phyloP scores from a whole-genome alignment of 1,140 invertebrate genomes.

The Aphelenchoides besseyi region DNA sequence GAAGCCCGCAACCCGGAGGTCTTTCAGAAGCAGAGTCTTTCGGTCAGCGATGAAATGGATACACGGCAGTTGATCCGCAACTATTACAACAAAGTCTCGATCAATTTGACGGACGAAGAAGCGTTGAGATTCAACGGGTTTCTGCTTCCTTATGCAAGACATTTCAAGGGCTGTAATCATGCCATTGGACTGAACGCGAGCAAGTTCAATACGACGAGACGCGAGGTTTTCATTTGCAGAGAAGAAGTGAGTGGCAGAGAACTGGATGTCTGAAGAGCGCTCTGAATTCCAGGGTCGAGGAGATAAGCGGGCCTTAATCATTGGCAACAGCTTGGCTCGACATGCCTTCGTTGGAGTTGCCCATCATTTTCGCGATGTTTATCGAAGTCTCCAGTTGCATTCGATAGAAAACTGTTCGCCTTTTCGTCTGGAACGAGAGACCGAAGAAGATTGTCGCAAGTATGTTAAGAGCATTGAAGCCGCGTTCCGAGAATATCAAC shows the following conservation, averaged over 20 bases:
- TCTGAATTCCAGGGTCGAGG: background rate
- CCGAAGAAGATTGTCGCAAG: background rate
- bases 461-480: background rate
- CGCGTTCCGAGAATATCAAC: background rate
- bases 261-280: too few relatives aligned
- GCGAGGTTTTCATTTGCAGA: background rate
- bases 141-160: background rate
- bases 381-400: background rate
- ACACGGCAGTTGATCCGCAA: background rate
- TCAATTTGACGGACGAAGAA: background rate
- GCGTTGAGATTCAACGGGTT: background rate
- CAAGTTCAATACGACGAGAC: background rate
- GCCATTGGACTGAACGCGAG: background rate
- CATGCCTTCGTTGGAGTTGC: background rate
- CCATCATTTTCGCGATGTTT: background rate
- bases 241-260: conserved; percentile 1
- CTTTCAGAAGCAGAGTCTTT: background rate
- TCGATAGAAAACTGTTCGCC: background rate
- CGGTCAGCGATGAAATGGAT: background rate
- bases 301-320: background rate
- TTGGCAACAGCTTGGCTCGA: background rate
- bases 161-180: background rate
- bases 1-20: background rate
- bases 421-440: background rate
- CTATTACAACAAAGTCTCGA: background rate